Conservation (phyloP, 2,888 invertebrate species). For the Eristalinus aeneus region DNA sequence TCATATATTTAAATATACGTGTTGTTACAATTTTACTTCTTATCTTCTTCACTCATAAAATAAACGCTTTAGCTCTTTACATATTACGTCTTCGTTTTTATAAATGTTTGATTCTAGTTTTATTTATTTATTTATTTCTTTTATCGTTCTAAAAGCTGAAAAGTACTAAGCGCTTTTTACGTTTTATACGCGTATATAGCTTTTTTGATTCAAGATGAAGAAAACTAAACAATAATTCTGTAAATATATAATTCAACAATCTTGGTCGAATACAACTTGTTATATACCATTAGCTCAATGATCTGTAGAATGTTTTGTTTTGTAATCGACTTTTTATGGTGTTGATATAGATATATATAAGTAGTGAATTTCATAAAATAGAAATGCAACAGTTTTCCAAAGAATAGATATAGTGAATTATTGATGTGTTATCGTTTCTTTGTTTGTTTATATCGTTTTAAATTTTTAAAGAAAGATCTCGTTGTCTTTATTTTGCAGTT, state of each 20-base stretch:
- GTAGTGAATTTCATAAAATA: constrained; percentile 11
- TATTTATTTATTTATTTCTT: not conserved
- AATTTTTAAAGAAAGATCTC: constrained; percentile 19
- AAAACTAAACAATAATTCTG: constrained; percentile 18
- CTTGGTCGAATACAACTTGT: not conserved
- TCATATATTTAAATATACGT: constrained; percentile 57
- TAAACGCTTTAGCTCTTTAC: constrained; percentile 26
- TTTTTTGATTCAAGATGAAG: constrained; percentile 27
- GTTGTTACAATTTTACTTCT: constrained; percentile 47
- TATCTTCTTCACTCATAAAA: constrained; percentile 33
- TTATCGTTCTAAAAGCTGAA: constrained; percentile 25
- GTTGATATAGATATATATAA: constrained; percentile 18
- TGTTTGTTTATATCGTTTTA: not conserved
- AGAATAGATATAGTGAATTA: constrained; percentile 2
- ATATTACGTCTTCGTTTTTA: constrained; percentile 20
- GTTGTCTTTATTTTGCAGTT: constrained; percentile 44
- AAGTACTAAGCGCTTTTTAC: constrained; percentile 23
- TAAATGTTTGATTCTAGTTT: not conserved
- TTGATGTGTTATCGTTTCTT: not conserved
- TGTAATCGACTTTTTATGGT: constrained; percentile 22
- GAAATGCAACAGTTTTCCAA: constrained; percentile 26
- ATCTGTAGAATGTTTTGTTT: not conserved
- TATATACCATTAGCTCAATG: not conserved
- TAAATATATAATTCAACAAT: constrained; percentile 35
- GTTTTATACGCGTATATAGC: not conserved